Base-by-base conservation (phyloP, 30 jellyfish, hydroid and myxozoan genomes). In the Aurelia aurita region DNA sequence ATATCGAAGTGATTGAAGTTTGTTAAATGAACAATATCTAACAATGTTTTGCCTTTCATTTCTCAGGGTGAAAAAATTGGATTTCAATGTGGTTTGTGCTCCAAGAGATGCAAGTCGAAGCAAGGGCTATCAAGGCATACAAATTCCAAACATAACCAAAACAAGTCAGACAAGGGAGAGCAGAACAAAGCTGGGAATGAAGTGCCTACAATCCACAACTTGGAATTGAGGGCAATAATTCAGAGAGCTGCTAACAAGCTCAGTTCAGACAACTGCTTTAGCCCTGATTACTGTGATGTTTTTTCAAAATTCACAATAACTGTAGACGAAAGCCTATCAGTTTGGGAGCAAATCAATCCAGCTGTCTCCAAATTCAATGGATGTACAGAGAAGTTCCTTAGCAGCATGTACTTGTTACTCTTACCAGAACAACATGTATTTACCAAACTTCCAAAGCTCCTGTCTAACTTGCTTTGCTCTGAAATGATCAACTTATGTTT, bases 401-500 rank as follows among this genome's bases (percentile, higher is more conserved):
- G 55, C 28, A 67, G 29, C 47, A 32, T 80, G 39, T 80, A 45
- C 87, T 4, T 18, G 55, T 44, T 23, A 2, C 22, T 66, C 58
- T 26, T 66, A 32, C 78, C 78, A 66, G 49, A 20, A n/a, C 21
- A 28, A 26, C 21, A 32, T 23, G 5, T 66, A 23, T 66, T 66
- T 26, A 32, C 19, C 8, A 19, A 44, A 57, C 78, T 66, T 10
- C 78, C 78, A 27, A 49, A 13, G 58, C 78, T 66, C 78, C 78
- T 23, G 23, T 66, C 78, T 21, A 66, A 66, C 9, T 53, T 81
- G 45, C 76, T 81, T 25, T 51, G 86, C 87, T 81, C 63, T 39
- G 88, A 81, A 57, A 47, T 68, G 15, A 89, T 89, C 39, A 32
- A 57, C 57, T 66, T 66, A 20, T 66, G 78, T 66, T 57, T 66